Base-by-base conservation (phyloP, 1,140 invertebrate genomes). In the Eufriesea mexicana region DNA sequence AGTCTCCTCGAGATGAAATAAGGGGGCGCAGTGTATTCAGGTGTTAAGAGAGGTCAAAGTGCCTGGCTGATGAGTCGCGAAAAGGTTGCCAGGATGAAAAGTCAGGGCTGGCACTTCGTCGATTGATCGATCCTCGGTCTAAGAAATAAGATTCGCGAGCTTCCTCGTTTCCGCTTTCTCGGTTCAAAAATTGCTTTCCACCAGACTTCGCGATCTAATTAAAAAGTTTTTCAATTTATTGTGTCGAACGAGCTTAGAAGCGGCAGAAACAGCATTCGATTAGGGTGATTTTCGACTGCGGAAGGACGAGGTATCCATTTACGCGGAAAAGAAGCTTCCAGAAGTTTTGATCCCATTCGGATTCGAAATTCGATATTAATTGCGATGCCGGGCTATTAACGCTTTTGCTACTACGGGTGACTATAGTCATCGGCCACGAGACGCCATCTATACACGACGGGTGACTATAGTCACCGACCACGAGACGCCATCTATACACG, bases 31-130 rank as follows among this genome's bases (percentile, higher is more conserved):
- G 18, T 18, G 76, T 57, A 72, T 79, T 84, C 82, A 79, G 68
- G 62, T 71, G 68, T 79, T 66, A 67, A 84, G 68, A 79, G 82
- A 79, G 82, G 82, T 70, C 82, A 79, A 84, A 79, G 82, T 79
- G 79, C 62, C 64, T 59, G 79, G 72, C 45, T 76, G 73, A 82
- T 59, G 79, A 82, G 73, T 68, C 73, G 51, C 62, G 45, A 68
- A 76, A 76, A 67, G 79, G 61, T 75, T 75, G 47, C 45, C 73
- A 75, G 73, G 62, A 82, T 82, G 76, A 72, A 71, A 84, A 79
- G 76, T 84, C 82, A 72, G 67, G 67, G 42, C 64, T 79, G 68
- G 35, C 67, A 79, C 76, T 79, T 79, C 35, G 35, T 45, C 66
- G 55, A 83, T 79, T 66, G 64, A 79, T 71, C 61, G 51, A 70